Base-by-base conservation (phyloP, 2,888 invertebrate genomes). In the Tachina lurida region DNA sequence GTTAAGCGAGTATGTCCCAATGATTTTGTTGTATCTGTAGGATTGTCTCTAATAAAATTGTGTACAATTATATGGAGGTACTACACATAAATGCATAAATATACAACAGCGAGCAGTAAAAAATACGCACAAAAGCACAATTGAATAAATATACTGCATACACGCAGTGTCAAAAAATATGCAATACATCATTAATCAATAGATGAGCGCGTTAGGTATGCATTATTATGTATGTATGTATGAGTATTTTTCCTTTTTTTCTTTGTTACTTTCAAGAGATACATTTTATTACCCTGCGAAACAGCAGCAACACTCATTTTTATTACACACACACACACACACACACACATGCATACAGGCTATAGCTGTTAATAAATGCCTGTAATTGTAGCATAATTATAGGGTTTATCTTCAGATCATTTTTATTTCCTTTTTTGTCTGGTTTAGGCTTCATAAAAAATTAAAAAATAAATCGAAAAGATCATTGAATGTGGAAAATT, bases 11-110 rank as follows among this genome's bases (percentile, higher is more conserved):
- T 22, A 71, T 71, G 56, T 71, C 19, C 19, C 67, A 67, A 60
- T 75, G 67, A 60, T 62, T 68, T 74, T 31, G 31, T 31, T 31
- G 49, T 65, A 73, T 70, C 70, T 73, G 56, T 73, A 80, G 67
- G 43, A 71, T 60, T 75, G 75, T 79, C 78, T 83, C 76, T 83
- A 86, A 86, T 86, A 86, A 86, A 79, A 86, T 86, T 83, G 83
- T 86, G 62, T 80, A 80, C 83, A 86, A 86, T 86, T 86, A 70
- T 86, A 86, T 86, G 86, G 79, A 79, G 86, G 86, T 83, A 86
- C 82, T 76, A 73, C 79, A 82, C 39, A 65, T 22, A 62, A 47
- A 49, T 13, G 7, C 43, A 62, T 47, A 62, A 31, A 31, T 31
- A 31, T n/a, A 54, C 43, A 65, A 75, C 62, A 80, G 45, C n/a